A percentile compares a stretch with the other conserved stretches of the same genome.
These are phyloP conservation scores for Drosophila pectinifera DNA, from an alignment of 1,140 invertebrate species.

Conservation along the genomic window DNA sequence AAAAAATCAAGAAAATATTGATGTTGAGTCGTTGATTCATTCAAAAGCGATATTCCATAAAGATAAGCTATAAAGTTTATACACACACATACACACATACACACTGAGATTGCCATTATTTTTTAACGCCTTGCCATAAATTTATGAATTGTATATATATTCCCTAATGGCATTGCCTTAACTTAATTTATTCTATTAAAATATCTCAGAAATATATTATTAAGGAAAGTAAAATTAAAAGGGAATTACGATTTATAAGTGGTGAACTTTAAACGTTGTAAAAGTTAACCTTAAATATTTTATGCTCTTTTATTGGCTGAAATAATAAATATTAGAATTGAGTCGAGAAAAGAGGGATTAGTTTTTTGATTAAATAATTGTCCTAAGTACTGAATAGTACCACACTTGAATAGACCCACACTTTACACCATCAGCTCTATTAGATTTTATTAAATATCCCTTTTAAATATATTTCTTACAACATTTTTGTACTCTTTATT, in stretches of 20 bases:
- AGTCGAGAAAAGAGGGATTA: background rate
- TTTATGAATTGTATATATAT: too few relatives aligned
- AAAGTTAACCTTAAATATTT: background rate
- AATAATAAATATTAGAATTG: background rate
- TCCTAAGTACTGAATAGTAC: background rate
- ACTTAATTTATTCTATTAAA: background rate
- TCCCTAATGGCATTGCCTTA: too few relatives aligned
- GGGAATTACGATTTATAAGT: too few relatives aligned
- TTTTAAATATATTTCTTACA: background rate
- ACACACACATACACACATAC: too few relatives aligned
- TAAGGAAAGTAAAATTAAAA: too few relatives aligned
- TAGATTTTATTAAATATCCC: background rate
- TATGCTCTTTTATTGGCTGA: background rate
- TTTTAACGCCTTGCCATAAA: background rate
- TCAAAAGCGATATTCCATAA: background rate
- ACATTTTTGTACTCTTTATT: constrained; percentile 16
- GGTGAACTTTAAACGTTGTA: background rate
- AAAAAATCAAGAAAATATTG: background rate
- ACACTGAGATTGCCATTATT: background rate
- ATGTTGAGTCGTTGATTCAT: background rate
- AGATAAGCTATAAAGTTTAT: background rate
- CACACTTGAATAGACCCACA: too few relatives aligned
- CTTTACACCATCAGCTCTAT: too few relatives aligned
- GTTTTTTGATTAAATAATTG: background rate
- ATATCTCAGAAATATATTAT: background rate